Evolutionary conservation across 2,113 vertebrate species (phyloP).

Genomic region (Microtus ochrogaster): DNA sequence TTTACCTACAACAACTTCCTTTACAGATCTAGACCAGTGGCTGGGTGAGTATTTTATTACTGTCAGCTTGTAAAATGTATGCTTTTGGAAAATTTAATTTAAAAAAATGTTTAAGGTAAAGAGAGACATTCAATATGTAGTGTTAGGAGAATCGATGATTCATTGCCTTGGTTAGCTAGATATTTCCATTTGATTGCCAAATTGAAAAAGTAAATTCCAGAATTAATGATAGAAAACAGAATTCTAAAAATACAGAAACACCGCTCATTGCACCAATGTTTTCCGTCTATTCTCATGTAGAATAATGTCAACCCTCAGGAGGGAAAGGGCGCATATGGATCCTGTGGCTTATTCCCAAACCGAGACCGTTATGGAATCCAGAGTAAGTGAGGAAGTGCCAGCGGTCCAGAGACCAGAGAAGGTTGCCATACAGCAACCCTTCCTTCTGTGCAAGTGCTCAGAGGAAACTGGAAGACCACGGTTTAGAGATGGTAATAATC

Average conservation of each 20-base stretch:
- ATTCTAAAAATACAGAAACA: background rate
- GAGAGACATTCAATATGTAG: background rate
- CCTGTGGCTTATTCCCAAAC: background rate
- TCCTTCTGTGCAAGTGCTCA: constrained; percentile 25
- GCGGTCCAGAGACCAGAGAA: background rate
- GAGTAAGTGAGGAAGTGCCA: background rate
- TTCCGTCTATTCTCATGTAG: background rate
- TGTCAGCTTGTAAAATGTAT: background rate
- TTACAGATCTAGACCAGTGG: background rate
- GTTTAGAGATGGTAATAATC: background rate
- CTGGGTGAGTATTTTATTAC: background rate
- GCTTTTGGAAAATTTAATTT: background rate
- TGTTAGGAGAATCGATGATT: background rate
- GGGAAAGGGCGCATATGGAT: background rate
- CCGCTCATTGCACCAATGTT: constrained; percentile 18
- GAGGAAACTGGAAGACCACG: background rate
- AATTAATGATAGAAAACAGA: background rate
- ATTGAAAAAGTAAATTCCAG: background rate
- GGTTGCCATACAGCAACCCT: background rate
- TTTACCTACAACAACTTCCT: background rate
- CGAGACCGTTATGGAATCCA: background rate
- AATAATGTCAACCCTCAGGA: background rate
- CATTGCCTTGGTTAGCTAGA: background rate
- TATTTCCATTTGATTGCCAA: background rate
- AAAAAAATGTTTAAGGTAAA: background rate